These are phyloP conservation scores for Knipowitschia caucasica DNA, from an alignment of 2,797 vertebrate genomes.

Conservation along the genomic window DNA sequence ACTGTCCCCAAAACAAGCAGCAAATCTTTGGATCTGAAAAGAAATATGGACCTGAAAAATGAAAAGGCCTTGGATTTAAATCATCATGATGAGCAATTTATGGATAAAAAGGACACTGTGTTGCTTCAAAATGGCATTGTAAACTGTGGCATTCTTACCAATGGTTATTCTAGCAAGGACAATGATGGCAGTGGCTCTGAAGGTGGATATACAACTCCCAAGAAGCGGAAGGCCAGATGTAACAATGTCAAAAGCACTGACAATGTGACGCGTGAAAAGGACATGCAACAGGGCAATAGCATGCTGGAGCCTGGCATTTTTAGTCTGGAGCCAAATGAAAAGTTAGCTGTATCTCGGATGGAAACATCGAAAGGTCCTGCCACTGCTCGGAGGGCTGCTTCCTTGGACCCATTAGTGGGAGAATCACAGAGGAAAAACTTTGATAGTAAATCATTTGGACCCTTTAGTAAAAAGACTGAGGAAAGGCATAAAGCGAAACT, in stretches of 20 bases:
- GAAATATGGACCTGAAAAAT: conserved; percentile 89
- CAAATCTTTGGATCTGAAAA: conserved; percentile 82
- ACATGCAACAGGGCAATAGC: conserved; percentile 79
- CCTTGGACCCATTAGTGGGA: conserved; percentile 58
- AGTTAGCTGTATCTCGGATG: conserved; percentile 74
- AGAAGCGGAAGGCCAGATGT: conserved; percentile 89
- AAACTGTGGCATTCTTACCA: conserved; percentile 85
- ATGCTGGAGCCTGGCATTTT: conserved; percentile 61
- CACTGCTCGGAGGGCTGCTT: conserved; percentile 44
- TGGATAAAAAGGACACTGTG: conserved; percentile 79
- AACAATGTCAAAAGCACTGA: conserved; percentile 86
- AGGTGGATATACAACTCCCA: conserved; percentile 92
- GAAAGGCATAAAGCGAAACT: conserved; percentile 92
- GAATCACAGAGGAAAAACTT: conserved; percentile 88
- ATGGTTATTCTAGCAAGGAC: conserved; percentile 90
- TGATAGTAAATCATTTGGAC: conserved; percentile 84
- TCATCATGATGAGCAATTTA: conserved; percentile 52
- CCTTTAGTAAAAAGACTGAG: conserved; percentile 86
- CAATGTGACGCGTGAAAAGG: conserved; percentile 81
- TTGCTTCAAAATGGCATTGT: conserved; percentile 87
- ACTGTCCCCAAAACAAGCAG: conserved; percentile 82
- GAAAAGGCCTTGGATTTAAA: conserved; percentile 74
- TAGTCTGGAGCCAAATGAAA: conserved; percentile 69
- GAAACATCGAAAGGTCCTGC: conserved; percentile 74
- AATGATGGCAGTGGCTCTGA: conserved; percentile 94